These are phyloP conservation scores for Bombus fervidus DNA, from an alignment of 1,140 invertebrate genomes.

Conservation along the genomic window DNA sequence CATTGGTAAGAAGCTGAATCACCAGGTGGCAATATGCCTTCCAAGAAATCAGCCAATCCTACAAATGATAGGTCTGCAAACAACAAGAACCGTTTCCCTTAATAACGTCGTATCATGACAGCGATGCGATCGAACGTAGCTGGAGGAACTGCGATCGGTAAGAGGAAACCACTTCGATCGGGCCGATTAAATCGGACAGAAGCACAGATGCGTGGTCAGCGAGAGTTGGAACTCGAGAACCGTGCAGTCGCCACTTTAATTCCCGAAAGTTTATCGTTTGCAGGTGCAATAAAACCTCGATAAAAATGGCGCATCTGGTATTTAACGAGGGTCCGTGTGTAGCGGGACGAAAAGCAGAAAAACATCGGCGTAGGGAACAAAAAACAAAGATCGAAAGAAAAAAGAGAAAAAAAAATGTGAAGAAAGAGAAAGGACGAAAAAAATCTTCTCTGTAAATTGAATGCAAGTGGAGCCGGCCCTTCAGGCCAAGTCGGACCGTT, in stretches of 20 bases:
- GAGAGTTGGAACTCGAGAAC: neutral
- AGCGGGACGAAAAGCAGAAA: neutral
- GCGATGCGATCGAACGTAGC: neutral
- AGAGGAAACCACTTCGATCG: neutral
- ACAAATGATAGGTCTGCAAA: neutral
- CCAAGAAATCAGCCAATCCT: neutral
- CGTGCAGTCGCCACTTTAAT: conserved; percentile 10
- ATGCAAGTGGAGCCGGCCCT: conserved; percentile 42
- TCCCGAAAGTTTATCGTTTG: conserved; percentile 23
- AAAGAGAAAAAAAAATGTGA: neutral
- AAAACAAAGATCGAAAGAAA: neutral
- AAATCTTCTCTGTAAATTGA: conserved; percentile 42
- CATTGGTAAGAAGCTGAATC: neutral
- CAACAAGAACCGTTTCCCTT: neutral
- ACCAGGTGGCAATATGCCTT: neutral
- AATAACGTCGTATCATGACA: neutral
- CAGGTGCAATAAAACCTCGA: neutral
- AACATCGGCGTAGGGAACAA: neutral
- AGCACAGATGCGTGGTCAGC: neutral
- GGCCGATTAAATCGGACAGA: conserved; percentile 5
- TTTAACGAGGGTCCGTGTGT: conserved; percentile 19
- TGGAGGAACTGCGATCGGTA: neutral
- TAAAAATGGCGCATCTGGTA: conserved; percentile 26
- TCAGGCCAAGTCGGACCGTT: conserved; percentile 8
- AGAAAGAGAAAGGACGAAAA: neutral